phyloP scores from a whole-genome alignment of 30 jellyfish, hydroid and myxozoan species.

The Aurelia coerulea region DNA sequence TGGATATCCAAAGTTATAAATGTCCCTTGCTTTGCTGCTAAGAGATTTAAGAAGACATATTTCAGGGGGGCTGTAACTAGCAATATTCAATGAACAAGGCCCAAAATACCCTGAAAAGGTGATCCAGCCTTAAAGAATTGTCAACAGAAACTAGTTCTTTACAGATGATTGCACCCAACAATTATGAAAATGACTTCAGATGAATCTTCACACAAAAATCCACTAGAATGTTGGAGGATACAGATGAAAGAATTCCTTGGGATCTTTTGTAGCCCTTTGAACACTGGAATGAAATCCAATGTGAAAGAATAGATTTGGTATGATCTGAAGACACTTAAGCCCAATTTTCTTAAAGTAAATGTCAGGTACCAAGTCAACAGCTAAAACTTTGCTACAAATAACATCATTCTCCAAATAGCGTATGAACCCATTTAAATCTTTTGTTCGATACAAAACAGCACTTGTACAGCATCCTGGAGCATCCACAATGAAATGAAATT shows the following conservation, averaged over 20 bases:
- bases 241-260: constrained; percentile 22
- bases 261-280: constrained; percentile 3
- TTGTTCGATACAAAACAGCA: constrained; percentile 39
- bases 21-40: too few species aligned
- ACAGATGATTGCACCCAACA: too few species aligned
- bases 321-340: constrained; percentile 18
- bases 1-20: too few species aligned
- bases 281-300: constrained; percentile 40
- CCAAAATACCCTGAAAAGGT: too few species aligned
- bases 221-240: constrained; percentile 5
- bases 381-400: constrained; percentile 1
- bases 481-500: constrained; percentile 10
- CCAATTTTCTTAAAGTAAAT: constrained; percentile 13
- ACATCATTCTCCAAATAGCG: constrained; percentile 11
- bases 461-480: constrained; percentile 53
- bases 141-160: too few species aligned
- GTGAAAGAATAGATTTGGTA: constrained; percentile 44
- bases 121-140: too few species aligned
- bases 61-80: too few species aligned
- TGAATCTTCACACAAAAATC: background rate
- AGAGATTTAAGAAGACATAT: too few species aligned
- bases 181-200: too few species aligned
- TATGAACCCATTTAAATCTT: constrained; percentile 4
- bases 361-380: constrained; percentile 32
- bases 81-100: too few species aligned